Evolutionary conservation across 2,888 invertebrate genomes (phyloP).

Genomic region (Lycocerus yunnanus): DNA sequence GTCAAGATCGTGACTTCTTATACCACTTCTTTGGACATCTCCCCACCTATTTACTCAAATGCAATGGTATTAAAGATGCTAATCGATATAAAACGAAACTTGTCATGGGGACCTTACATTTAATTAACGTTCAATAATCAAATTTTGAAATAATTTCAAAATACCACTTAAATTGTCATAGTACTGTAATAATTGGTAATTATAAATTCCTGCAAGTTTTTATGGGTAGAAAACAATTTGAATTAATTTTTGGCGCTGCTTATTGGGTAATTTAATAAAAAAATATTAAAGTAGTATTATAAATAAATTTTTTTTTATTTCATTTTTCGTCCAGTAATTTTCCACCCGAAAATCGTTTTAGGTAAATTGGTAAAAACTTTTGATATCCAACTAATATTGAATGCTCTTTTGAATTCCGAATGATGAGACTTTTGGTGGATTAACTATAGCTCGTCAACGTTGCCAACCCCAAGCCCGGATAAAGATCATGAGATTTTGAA

Average conservation of each 20-base stretch:
- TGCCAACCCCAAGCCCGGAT: too few species aligned
- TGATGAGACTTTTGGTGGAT: too few species aligned
- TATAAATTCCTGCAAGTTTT: neutral
- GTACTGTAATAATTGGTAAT: too few species aligned
- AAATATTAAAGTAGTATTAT: too few species aligned
- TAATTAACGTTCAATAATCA: neutral
- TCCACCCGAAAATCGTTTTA: too few species aligned
- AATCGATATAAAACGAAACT: conserved; percentile 26
- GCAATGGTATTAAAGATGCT: conserved; percentile 6
- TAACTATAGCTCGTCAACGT: too few species aligned
- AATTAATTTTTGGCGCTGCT: neutral
- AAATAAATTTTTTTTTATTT: too few species aligned
- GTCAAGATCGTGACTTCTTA: conserved; percentile 41
- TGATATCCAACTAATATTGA: too few species aligned
- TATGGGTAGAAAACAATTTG: neutral
- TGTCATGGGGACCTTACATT: neutral
- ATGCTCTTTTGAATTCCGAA: too few species aligned
- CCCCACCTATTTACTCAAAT: conserved; percentile 14
- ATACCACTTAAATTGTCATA: neutral
- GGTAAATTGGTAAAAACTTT: too few species aligned
- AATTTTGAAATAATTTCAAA: neutral
- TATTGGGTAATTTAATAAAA: neutral
- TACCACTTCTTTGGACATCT: conserved; percentile 20
- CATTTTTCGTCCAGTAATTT: too few species aligned
- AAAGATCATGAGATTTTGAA: too few species aligned